Base-by-base conservation (phyloP, 2,888 invertebrate species). In the Philereme vetulata region DNA sequence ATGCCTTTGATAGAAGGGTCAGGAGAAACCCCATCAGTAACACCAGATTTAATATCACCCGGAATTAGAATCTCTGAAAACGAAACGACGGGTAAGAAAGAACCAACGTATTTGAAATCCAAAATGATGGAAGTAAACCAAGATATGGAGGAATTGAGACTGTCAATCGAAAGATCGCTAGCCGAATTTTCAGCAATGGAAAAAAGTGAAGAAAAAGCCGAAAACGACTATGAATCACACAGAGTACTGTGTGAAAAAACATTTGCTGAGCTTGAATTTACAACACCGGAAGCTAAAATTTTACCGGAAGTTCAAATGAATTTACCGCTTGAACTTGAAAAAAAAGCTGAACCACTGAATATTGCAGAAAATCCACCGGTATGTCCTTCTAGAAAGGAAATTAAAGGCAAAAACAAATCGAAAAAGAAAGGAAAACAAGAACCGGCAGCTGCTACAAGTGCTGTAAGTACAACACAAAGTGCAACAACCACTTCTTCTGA, bases 101-200 rank as follows among this genome's bases (percentile, higher is more conserved):
- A 87, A 71, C 88, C 86, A 65, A 88, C 83, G 4, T 88, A 87
- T 67, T 71, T 90, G 1, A 90, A 88, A 76, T 88, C 90, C 0
- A 89, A 90, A 81, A 86, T 89, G 72, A 81, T 90, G 73, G 90
- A 90, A 75, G 91, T 91, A 0, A 90, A 87, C 65, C 79, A 86
- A 72, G 90, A 90, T 54, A 87, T 92, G 88, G 89, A 91, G 68
- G 90, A 87, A 53, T 72, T 92, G 48, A 81, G 86, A 54, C 52
- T 83, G 11, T 90, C 91, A 0, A 88, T 92, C 57, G 92, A 92
- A 74, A 83, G 80, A 62, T 90, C 92, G 21, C 74, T 92, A 62
- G 90, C 90, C 36, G 92, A 87, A 67, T 72, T 91, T 2, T 84
- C 85, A 4, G 74, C 82, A 9, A 77, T 88, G 46, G 88, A 91